phyloP scores from a whole-genome alignment of 2,113 vertebrate genomes.

The Chroicocephalus ridibundus region DNA sequence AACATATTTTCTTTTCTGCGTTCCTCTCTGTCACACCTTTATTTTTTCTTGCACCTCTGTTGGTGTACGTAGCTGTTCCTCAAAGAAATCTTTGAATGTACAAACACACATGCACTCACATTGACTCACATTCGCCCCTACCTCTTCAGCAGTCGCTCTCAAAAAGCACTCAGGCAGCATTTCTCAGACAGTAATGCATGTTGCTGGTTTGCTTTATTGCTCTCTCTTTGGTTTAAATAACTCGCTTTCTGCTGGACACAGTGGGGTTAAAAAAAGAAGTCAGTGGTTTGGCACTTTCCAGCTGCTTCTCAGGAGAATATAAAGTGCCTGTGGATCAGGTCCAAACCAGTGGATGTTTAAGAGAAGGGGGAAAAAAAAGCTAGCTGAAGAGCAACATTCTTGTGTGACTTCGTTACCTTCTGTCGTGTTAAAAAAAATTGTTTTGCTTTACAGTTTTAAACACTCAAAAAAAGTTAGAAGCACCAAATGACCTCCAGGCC shows the following conservation, averaged over 20 bases:
- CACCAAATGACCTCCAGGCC: constrained; percentile 75
- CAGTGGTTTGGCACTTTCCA: constrained; percentile 73
- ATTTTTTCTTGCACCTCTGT: not conserved
- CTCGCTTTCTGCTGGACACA: constrained; percentile 34
- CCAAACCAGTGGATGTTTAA: constrained; percentile 78
- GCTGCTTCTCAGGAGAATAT: constrained; percentile 71
- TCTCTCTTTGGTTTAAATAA: not conserved
- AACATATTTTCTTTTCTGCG: not conserved
- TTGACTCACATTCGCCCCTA: not conserved
- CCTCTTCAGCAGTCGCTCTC: not conserved
- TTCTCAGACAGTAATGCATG: not conserved
- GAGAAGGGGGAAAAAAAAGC: constrained; percentile 30
- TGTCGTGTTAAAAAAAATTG: constrained; percentile 55
- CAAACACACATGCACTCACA: not conserved
- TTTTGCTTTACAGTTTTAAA: constrained; percentile 70
- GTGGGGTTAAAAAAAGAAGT: constrained; percentile 64
- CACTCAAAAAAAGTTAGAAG: constrained; percentile 60
- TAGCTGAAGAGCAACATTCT: constrained; percentile 69
- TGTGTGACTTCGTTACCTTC: constrained; percentile 74
- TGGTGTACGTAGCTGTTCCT: not conserved
- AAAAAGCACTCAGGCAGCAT: not conserved
- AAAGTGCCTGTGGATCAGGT: constrained; percentile 72
- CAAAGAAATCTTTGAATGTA: not conserved
- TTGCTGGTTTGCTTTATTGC: not conserved
- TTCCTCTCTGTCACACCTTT: not conserved